Conservation (phyloP, 2,797 vertebrate species). For the Chelidonichthys spinosus region DNA sequence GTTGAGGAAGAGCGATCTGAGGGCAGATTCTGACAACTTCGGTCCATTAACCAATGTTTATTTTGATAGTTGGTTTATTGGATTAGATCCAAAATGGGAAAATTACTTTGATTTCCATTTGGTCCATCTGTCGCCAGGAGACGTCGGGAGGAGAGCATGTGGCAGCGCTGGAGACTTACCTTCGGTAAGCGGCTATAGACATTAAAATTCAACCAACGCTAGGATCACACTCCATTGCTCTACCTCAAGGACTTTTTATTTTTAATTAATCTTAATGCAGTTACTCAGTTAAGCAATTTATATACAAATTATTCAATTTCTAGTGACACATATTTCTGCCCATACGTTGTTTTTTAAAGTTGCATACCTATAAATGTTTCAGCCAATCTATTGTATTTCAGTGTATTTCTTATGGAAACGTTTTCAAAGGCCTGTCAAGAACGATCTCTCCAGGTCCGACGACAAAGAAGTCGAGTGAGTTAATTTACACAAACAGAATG, state of each 20-base stretch:
- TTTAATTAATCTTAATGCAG: not conserved
- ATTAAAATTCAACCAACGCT: not conserved
- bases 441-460: constrained; percentile 55
- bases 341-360: not conserved
- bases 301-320: not conserved
- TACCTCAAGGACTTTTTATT: not conserved
- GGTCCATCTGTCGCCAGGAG: not conserved
- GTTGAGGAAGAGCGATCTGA: not conserved
- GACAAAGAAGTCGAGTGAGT: constrained; percentile 55
- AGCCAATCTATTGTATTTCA: not conserved
- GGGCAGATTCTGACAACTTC: not conserved
- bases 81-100: too few species aligned
- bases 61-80: not conserved
- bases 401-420: constrained; percentile 29
- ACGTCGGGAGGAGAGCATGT: not conserved
- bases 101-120: too few species aligned
- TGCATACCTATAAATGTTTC: constrained; percentile 14
- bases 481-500: constrained; percentile 74
- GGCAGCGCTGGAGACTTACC: not conserved
- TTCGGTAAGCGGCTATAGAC: not conserved
- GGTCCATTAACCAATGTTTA: not conserved
- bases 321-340: not conserved
- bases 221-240: not conserved
- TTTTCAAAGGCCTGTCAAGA: constrained; percentile 49
- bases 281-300: not conserved